Base-by-base conservation (phyloP, 2,888 invertebrate genomes). In the Drosophila algonquin region DNA sequence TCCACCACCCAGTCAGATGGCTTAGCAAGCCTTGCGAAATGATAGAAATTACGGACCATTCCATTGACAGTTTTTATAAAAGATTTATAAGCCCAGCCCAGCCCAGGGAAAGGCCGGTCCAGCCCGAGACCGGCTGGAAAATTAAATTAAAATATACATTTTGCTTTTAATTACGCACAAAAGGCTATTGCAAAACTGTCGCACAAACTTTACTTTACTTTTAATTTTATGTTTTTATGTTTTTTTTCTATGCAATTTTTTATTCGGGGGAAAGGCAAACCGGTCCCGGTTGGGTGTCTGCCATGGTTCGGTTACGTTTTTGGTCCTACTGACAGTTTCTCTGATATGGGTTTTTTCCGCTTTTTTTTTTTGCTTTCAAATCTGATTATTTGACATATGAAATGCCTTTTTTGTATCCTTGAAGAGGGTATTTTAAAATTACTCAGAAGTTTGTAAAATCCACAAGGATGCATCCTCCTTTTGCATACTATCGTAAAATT, bases 101-200 rank as follows among this genome's bases (percentile, higher is more conserved):
- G 72, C 58, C 54, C 72, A 64, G 63, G 52, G 59, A 73, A 68
- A 68, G 58, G 81, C 76, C 21, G 21, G 21, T 21, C 21, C 21
- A 21, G 69, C 76, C 79, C 61, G 81, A 46, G 53, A 18, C 45
- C 16, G 55, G 8, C 53, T 50, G 62, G 18, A 24, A 84, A 77
- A 84, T 76, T 76, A 77, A 85, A 85, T 87, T 81, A 88, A 81
- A 77, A 69, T 86, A 83, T 88, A 82, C 78, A 52, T 67, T 79
- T 78, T 58, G 80, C 82, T 75, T 85, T 85, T 86, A 85, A 85
- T 85, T 85, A 85, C 85, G 89, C 89, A 88, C 86, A 76, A 80
- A 76, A 68, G 65, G 32, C 44, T 55, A 79, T 83, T 83, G 87
- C 82, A 81, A 83, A 84, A 87, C 71, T 70, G 76, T 75, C 72